Percentiles rank a stretch among this genome's conserved stretches.
phyloP scores from a whole-genome alignment of 2,113 vertebrate species.

The Periophthalmodon schlosseri region DNA sequence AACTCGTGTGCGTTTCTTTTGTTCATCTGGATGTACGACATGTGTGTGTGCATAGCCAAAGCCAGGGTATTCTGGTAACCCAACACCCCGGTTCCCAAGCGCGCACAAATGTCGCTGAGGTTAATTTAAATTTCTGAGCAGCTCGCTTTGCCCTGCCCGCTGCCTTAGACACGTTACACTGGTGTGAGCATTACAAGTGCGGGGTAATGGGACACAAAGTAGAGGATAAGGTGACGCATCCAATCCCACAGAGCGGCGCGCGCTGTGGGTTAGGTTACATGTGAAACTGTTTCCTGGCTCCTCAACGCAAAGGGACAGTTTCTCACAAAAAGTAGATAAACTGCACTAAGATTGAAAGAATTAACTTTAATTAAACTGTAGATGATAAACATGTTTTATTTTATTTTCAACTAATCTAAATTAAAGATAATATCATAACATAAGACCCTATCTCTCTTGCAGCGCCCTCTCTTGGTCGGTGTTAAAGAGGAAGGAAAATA shows the following conservation, averaged over 20 bases:
- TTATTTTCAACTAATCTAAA: no score
- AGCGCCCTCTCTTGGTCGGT: not conserved
- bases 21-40: conserved; percentile 57
- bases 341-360: conserved; percentile 18
- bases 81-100: conserved; percentile 65
- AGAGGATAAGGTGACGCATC: conserved; percentile 73
- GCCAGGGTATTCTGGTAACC: conserved; percentile 59
- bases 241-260: conserved; percentile 56
- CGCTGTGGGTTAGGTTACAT: conserved; percentile 65
- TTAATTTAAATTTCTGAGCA: conserved; percentile 77
- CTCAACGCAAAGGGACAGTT: conserved; percentile 23
- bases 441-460: not conserved
- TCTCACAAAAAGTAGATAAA: conserved; percentile 11
- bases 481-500: not conserved
- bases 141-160: conserved; percentile 70
- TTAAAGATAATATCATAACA: no score
- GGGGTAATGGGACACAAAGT: conserved; percentile 75
- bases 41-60: conserved; percentile 52
- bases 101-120: conserved; percentile 69
- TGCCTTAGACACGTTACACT: conserved; percentile 69
- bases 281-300: conserved; percentile 65
- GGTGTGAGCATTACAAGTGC: conserved; percentile 76
- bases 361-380: not conserved
- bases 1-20: conserved; percentile 43
- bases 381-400: no score